phyloP scores from a whole-genome alignment of 2,113 vertebrate species.

The Rana temporaria region DNA sequence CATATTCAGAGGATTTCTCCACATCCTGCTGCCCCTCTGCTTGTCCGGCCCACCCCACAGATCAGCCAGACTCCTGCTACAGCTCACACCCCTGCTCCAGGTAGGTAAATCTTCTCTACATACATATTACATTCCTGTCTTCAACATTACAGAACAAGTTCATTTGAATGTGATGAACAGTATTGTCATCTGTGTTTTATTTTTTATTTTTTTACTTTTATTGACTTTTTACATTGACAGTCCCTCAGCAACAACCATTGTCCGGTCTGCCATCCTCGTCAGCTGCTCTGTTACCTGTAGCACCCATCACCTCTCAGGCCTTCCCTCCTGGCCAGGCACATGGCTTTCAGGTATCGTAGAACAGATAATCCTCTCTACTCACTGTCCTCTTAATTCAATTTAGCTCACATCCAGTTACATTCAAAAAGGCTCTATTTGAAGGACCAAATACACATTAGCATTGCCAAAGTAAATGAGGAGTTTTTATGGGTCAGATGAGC shows the following conservation, averaged over 20 bases:
- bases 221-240: conserved; percentile 61
- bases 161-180: no score
- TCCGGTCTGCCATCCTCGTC: conserved; percentile 68
- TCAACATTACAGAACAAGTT: no score
- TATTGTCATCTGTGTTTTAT: no score
- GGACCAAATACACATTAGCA: no score
- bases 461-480: no score
- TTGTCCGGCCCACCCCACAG: conserved; percentile 69
- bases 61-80: conserved; percentile 62
- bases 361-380: no score
- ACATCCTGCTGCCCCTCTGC: conserved; percentile 65
- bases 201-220: not conserved
- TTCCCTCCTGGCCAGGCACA: conserved; percentile 72
- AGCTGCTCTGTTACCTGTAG: conserved; percentile 80
- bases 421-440: no score
- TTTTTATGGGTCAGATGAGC: no score
- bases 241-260: conserved; percentile 69
- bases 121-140: not conserved
- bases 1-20: conserved; percentile 68
- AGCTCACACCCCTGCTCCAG: conserved; percentile 68
- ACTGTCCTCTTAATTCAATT: no score
- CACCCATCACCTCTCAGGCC: conserved; percentile 73
- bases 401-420: no score
- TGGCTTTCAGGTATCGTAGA: conserved; percentile 83
- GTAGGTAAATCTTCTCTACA: conserved; percentile 65